Evolutionary conservation across 2,113 vertebrate species (phyloP).

Genomic region (Crotalus helleri): DNA sequence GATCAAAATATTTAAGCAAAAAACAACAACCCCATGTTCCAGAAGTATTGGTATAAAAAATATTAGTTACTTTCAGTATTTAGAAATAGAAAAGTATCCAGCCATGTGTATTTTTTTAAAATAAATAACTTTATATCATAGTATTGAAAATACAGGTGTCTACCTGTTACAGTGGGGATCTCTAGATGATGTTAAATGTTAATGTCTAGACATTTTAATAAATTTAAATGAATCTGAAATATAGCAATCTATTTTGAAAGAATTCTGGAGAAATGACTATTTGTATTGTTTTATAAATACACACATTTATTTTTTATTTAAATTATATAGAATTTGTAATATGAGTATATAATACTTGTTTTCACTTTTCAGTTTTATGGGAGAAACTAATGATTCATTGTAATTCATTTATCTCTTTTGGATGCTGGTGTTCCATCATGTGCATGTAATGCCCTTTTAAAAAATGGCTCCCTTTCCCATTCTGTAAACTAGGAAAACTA

Average conservation of each 20-base stretch:
- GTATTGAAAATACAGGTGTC: conserved; percentile 62
- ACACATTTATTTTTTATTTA: conserved; percentile 81
- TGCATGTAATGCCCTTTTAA: not conserved
- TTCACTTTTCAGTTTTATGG: conserved; percentile 70
- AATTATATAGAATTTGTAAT: conserved; percentile 74
- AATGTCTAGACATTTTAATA: conserved; percentile 14
- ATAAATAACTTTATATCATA: conserved; percentile 60
- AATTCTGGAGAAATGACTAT: conserved; percentile 75
- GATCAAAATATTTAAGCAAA: conserved; percentile 66
- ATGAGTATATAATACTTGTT: conserved; percentile 72
- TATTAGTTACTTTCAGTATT: conserved; percentile 61
- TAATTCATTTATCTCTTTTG: not conserved
- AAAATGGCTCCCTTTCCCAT: conserved; percentile 1
- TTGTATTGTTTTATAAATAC: conserved; percentile 81
- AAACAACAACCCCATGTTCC: conserved; percentile 42
- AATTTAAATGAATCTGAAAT: conserved; percentile 66
- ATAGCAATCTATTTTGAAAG: conserved; percentile 68
- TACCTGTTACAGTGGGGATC: conserved; percentile 63
- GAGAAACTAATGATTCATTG: conserved; percentile 43
- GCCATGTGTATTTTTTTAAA: conserved; percentile 34
- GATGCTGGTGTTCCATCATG: not conserved
- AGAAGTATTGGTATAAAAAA: conserved; percentile 65
- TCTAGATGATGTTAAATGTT: conserved; percentile 62
- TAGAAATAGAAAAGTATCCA: not conserved
- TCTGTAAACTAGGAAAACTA: not conserved